Base-by-base conservation (phyloP, 1,140 invertebrate species). In the Ostrea denselamellosa region DNA sequence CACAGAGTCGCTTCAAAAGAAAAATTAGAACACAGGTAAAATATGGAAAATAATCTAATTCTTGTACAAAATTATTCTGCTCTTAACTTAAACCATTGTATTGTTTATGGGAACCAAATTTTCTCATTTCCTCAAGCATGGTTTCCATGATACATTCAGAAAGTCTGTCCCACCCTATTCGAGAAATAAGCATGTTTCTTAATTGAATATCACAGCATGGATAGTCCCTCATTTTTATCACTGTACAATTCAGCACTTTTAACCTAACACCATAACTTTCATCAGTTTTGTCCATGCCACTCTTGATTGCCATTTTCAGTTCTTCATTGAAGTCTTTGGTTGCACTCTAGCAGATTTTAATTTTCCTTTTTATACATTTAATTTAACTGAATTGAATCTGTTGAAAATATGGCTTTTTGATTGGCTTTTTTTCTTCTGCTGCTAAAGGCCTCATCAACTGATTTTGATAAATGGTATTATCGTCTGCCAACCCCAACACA, bases 391-490 rank as follows among this genome's bases (percentile, higher is more conserved):
- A 12, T 44, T 22, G 22, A 28, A 34, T 62, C 34, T n/a, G n/a
- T 51, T 86, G 34, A 81, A 51, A 81, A 53, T 25, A 25, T 51
- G 22, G 85, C 68, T 86, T 86, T 44, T 53, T 52, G 56, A 51
- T 22, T 71, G 83, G 83, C 54, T 56, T 54, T 56, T 53, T 54
- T 84, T 84, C 52, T 84, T 84, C 54, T 56, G 52, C 83, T 84
- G 54, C 44, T 54, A 84, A 53, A 90, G 84, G 86, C 88, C 51
- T 89, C 90, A 10, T 87, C 90, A 68, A 87, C 90, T 86, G 87
- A 88, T 82, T 90, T 88, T 87, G 91, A 89, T 87, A 90, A 90
- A 71, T 90, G 84, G 88, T 90, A 89, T 85, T 87, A 88, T 83
- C 86, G 88, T 81, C 88, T 89, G 8, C 83, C 88, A 58, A 89